Base-by-base conservation (phyloP, 2,888 invertebrate species). In the Meteorus cinctellus region DNA sequence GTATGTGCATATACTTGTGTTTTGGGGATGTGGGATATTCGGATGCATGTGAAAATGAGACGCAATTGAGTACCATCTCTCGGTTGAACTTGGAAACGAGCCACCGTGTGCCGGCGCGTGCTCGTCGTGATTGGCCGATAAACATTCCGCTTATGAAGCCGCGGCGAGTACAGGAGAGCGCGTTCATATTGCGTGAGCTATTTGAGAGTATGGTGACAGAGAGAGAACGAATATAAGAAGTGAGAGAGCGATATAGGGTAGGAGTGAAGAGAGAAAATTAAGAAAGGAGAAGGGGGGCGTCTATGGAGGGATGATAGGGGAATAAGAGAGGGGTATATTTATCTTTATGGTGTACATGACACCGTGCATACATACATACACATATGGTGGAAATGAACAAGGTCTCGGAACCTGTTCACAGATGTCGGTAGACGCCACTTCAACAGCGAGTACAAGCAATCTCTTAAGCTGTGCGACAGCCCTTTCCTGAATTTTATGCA, bases 371-470 rank as follows among this genome's bases (percentile, higher is more conserved):
- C 4, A 8, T 19, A 36, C 72, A 63, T 48, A 65, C 62, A 63
- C 60, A 71, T 51, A 74, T 78, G 77, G 63, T 73, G 74, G 59
- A 81, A 82, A 80, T 74, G 81, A 77, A 80, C 78, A 79, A 81
- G 82, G 86, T 89, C 86, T 86, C 82, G 75, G 80, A 81, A 82
- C 74, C 81, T 80, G 79, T 88, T 84, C 87, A 89, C 86, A 89
- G 89, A 89, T 89, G 89, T 89, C 89, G 87, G 84, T 80, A 81
- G 62, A 72, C 34, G 73, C 69, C 65, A 68, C 63, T 62, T 41
- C 29, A 71, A 10, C 16, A 34, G 65, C 36, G 12, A 36, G n/a
- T 65, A 34, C n/a, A 34, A 6, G 19, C 10, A n/a, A 24, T 65
- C 24, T 62, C 12, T 16, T 14, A 29, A 29, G 29, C 1, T 29